Conservation (phyloP, 2,113 vertebrate species). For the Mastomys coucha region DNA sequence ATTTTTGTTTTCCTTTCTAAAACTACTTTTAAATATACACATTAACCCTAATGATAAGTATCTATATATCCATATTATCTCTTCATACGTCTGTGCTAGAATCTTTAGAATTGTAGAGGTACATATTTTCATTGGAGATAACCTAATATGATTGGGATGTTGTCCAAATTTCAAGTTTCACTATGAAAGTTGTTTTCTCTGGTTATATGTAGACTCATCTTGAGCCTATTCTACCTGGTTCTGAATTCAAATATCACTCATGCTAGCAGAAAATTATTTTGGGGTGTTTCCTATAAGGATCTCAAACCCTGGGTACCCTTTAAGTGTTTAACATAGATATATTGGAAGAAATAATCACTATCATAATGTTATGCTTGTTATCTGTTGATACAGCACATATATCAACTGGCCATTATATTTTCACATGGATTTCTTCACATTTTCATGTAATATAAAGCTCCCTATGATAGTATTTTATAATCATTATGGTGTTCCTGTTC, state of each 20-base stretch:
- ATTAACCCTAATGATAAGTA: not conserved
- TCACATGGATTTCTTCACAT: not conserved
- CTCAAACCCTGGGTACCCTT: not conserved
- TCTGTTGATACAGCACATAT: not conserved
- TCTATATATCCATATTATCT: not conserved
- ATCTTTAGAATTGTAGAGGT: not conserved
- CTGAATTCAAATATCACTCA: not conserved
- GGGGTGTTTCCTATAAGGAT: not conserved
- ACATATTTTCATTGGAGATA: not conserved
- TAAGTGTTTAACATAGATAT: not conserved
- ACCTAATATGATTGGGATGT: not conserved
- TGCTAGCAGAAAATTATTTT: not conserved
- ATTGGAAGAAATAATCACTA: not conserved
- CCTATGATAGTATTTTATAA: not conserved
- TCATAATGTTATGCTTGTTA: not conserved
- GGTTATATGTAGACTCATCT: not conserved
- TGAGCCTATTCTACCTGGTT: not conserved
- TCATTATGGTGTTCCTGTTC: not conserved
- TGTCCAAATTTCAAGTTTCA: not conserved
- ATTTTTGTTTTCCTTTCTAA: not conserved
- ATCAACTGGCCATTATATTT: not conserved
- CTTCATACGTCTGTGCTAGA: not conserved
- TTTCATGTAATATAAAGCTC: not conserved
- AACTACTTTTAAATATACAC: not conserved
- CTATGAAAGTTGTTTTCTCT: not conserved